Conservation (phyloP, 2,797 vertebrate species). For the Pogonophryne albipinna region DNA sequence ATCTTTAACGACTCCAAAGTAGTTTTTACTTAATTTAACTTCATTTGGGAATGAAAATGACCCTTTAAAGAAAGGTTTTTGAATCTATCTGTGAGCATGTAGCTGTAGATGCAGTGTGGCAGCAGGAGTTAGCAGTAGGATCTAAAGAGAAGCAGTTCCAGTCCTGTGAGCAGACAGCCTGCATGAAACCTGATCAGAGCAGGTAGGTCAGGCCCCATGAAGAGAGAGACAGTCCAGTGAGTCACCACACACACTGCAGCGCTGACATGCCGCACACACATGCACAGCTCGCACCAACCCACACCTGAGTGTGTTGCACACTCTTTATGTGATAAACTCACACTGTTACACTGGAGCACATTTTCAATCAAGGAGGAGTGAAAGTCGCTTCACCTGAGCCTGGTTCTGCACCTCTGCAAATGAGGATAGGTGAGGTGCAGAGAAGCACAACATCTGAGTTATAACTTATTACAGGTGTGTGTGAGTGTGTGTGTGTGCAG, state of each 20-base stretch:
- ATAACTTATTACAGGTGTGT: constrained; percentile 75
- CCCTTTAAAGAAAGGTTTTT: neutral
- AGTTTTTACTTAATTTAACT: neutral
- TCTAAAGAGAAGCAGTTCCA: constrained; percentile 48
- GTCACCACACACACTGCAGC: constrained; percentile 20
- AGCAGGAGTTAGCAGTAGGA: constrained; percentile 28
- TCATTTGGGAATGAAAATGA: neutral
- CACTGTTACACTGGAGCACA: constrained; percentile 3
- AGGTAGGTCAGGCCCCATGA: constrained; percentile 60
- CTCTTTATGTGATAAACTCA: neutral
- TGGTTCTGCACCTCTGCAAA: constrained; percentile 45
- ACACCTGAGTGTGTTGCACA: constrained; percentile 21
- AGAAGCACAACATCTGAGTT: constrained; percentile 57
- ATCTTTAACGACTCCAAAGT: neutral
- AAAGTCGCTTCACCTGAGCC: constrained; percentile 41
- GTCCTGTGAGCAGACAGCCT: constrained; percentile 45
- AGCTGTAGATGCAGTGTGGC: constrained; percentile 11
- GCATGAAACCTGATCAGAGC: constrained; percentile 72
- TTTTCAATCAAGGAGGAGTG: constrained; percentile 39
- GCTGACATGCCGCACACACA: constrained; percentile 34
- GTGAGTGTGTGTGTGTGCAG: constrained; percentile 5
- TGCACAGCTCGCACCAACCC: constrained; percentile 6
- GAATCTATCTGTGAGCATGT: neutral
- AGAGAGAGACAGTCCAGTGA: constrained; percentile 47
- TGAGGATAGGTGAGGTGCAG: constrained; percentile 37